These are phyloP conservation scores for Crematogaster levior DNA, from an alignment of 2,888 invertebrate species.

Conservation along the genomic window DNA sequence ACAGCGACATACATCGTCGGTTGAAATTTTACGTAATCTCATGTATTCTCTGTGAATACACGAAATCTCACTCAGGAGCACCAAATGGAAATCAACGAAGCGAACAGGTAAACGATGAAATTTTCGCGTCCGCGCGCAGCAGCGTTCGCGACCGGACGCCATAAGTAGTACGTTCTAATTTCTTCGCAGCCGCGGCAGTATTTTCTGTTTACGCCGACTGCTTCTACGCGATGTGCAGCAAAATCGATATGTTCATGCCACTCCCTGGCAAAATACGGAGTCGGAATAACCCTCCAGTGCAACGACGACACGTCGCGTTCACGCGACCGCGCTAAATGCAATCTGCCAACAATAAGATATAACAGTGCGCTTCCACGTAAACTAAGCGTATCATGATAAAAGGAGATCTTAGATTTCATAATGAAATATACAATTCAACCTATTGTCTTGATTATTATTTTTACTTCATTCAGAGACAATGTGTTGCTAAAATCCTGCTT, in stretches of 20 bases:
- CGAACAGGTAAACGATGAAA: background rate
- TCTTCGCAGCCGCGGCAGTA: slow-evolving; percentile 41
- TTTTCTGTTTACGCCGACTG: slow-evolving; percentile 63
- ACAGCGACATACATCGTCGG: background rate
- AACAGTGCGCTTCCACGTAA: slow-evolving; percentile 26
- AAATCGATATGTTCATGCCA: slow-evolving; percentile 73
- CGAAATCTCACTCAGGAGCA: slow-evolving; percentile 16
- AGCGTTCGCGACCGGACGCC: background rate
- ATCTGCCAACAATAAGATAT: slow-evolving; percentile 56
- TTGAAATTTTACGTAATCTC: slow-evolving; percentile 5
- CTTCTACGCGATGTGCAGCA: slow-evolving; percentile 58
- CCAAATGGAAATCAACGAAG: slow-evolving; percentile 26
- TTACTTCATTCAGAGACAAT: background rate
- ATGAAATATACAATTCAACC: background rate
- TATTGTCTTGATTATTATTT: background rate
- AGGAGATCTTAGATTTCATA: background rate
- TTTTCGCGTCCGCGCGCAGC: background rate
- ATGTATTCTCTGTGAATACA: background rate
- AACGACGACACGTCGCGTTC: slow-evolving; percentile 63
- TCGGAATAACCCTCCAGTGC: slow-evolving; percentile 66
- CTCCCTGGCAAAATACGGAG: slow-evolving; percentile 72
- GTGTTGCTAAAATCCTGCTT: background rate
- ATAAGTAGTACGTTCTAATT: slow-evolving; percentile 57
- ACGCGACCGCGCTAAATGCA: slow-evolving; percentile 53
- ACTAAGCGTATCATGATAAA: background rate